Conservation (phyloP, 2,888 invertebrate genomes). For the Netelia fuscicornis region DNA sequence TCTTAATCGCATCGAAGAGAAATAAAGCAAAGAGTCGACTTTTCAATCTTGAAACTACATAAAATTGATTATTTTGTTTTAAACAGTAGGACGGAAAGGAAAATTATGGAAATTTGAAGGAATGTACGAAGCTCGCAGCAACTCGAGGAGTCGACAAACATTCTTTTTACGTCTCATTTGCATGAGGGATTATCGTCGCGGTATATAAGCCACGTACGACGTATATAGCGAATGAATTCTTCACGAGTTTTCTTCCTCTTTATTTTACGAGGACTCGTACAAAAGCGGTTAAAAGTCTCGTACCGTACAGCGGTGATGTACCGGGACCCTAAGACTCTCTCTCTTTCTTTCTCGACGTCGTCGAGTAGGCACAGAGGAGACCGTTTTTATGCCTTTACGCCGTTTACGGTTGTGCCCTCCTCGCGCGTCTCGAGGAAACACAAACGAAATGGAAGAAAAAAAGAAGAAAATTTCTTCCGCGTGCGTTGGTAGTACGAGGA, state of each 20-base stretch:
- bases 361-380: conserved; percentile 14
- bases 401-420: conserved; percentile 56
- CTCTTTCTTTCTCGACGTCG: conserved; percentile 12
- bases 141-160: too few species aligned
- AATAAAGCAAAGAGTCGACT: too few species aligned
- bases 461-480: conserved; percentile 49
- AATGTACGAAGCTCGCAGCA: too few species aligned
- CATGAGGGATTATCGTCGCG: not conserved
- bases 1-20: too few species aligned
- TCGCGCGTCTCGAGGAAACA: conserved; percentile 26
- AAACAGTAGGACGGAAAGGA: too few species aligned
- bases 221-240: conserved; percentile 36
- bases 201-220: not conserved
- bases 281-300: conserved; percentile 51
- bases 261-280: conserved; percentile 46
- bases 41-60: too few species aligned
- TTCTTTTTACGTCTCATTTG: not conserved
- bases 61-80: too few species aligned
- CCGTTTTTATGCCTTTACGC: conserved; percentile 58
- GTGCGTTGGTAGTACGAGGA: conserved; percentile 16
- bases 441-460: conserved; percentile 39
- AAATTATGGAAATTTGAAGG: too few species aligned
- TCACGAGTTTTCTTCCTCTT: conserved; percentile 17
- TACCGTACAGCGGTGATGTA: conserved; percentile 44
- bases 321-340: conserved; percentile 22